Evolutionary conservation across 2,888 invertebrate genomes (phyloP), one percentile per base, ranked within the genome.

Genomic region (Uloborus plumipes): DNA sequence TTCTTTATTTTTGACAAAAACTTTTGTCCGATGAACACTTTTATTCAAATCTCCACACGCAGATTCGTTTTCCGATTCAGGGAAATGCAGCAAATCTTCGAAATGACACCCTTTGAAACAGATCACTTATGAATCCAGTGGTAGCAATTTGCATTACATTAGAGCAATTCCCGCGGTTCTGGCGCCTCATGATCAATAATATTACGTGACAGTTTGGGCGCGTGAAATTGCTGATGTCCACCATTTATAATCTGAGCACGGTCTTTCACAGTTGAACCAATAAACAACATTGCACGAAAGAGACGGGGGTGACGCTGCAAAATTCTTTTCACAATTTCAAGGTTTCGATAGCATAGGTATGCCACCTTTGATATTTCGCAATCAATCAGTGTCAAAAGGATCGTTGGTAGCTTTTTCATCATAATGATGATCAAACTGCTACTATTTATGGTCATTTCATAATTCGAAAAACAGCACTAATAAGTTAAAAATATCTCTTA

Each of bases 221-320:
- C 74, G 74, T 80, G 74, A 80, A 80, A 80, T 69, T 74, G 74
- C 64, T 74, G 73, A 73, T 79, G 73, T 74, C 69, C 69, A 75
- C 69, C 65, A 71, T 81, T 81, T 81, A 74, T 61, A 75, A 70
- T 69, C 81, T 15, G 58, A 65, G 70, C 75, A 75, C 81, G 81
- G 74, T n/a, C 64, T 31, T 75, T 74, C 64, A 74, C 59, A 69
- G 74, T 81, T 81, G 22, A 70, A 59, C 81, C 62, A 62, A 80
- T 80, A 80, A 80, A 80, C 79, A 79, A 79, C n/a, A 14, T 39
- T 22, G 65, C 66, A 69, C 67, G 78, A 72, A 51, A 51, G 31
- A 18, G 55, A 49, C 26, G 11, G 20, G 62, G 74, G 70, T 58
- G 70, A 58, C 26, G 18, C 9, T n/a, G 59, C 26, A 74, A 74